Evolutionary conservation across 2,113 vertebrate genomes (phyloP), one percentile per base, ranked within the genome.

Genomic region (Turdus rufiventris): DNA sequence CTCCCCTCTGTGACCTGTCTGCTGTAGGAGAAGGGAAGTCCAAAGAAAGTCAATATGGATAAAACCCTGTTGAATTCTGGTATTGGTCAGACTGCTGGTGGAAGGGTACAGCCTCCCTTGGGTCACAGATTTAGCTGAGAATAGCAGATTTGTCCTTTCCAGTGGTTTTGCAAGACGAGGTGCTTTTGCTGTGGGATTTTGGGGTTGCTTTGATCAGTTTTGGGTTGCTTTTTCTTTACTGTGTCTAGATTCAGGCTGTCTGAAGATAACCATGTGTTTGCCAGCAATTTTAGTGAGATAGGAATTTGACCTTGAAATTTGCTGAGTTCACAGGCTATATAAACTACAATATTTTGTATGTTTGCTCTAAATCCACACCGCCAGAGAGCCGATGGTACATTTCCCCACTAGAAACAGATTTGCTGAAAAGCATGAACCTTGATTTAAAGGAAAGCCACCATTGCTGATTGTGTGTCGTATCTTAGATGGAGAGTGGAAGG

Each of bases 241-340:
- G 11, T 43, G 47, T 60, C 51, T 62, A 57, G 60, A 80, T 53
- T 31, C 78, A 60, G 85, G 31, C 51, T 85, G 51, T 31, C 38
- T 62, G 43, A 83, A 63, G 62, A 25, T 18, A 88, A 83, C 25
- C 17, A 18, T 26, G 51, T 36, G 7, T 65, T 88, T 94, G 36
- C 53, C 72, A 56, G 47, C 4, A n/a, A 67, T 83, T 94, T 88
- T 62, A 84, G 31, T 28, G 53, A 53, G 90, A 68, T 15, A 43
- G 48, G 60, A 84, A 81, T 77, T 78, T 91, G 72, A 88, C 83
- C 82, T 91, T 63, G n/a, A 90, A 94, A 81, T 61, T 60, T 10
- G 4, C 57, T 60, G 78, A 80, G 68, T 91, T 86, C 75, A 84
- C 38, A 68, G 57, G 60, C 67, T 54, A 34, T 65, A 56, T 74